Evolutionary conservation across 1,140 invertebrate genomes (phyloP), one percentile per base, ranked within the genome.

Genomic region (Cydia strobilella): DNA sequence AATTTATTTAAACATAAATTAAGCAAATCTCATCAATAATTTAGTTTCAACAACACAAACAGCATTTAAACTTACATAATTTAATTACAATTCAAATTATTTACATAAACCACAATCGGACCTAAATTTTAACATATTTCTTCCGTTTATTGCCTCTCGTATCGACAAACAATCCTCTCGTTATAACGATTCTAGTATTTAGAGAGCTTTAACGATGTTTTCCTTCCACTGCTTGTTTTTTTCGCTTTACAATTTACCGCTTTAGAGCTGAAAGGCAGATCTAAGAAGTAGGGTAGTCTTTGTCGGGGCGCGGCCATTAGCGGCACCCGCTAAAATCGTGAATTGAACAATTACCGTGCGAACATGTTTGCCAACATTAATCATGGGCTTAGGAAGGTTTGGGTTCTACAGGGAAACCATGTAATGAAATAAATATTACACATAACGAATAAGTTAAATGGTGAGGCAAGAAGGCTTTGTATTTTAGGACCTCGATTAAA

Each of bases 331-430:
- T 48, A 15, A 54, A 54, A 54, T 18, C 51, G 51, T 54, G n/a
- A 18, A 20, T 54, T 54, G n/a, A 18, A 54, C n/a, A 54, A 54
- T 54, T 54, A 54, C n/a, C 9, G n/a, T 18, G 51, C 51, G 4
- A 54, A 54, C n/a, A 18, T 54, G 51, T 54, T 54, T 54, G n/a
- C 51, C 20, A 54, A 54, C 51, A 54, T 54, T 54, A 54, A 54
- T 18, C 51, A 54, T 54, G 45, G 45, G 45, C 4, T 15, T 48
- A 13, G 35, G 9, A 48, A 15, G 12, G 45, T 48, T 48, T 48
- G 45, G 45, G 45, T 48, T 15, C 13, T 48, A 15, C 5, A 15
- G 45, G 15, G 15, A 48, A 48, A 4, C 13, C 13, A 7, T 9
- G 35, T 39, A 39, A 9, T 39, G 0, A 45, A 13, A 3, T 48